phyloP scores from a whole-genome alignment of 2,797 vertebrate genomes.

The Danio kyathit region DNA sequence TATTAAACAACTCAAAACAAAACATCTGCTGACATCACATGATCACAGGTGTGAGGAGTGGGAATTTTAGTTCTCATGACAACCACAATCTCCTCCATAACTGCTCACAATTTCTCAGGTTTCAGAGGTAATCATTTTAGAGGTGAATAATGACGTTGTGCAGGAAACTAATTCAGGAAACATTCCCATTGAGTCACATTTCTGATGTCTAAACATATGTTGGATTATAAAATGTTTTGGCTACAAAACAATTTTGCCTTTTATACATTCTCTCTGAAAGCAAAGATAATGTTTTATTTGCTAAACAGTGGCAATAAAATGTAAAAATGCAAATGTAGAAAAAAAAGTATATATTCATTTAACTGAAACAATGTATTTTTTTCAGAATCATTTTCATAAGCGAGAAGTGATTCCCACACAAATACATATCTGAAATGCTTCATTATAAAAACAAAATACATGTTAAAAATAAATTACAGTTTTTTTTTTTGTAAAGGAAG shows the following conservation, averaged over 20 bases:
- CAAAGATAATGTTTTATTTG: not conserved
- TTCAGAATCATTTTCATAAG: not conserved
- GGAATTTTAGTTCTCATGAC: not conserved
- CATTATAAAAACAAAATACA: not conserved
- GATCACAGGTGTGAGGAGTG: slow-evolving; percentile 1
- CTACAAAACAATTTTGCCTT: not conserved
- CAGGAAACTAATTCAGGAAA: slow-evolving; percentile 30
- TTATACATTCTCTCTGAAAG: not conserved
- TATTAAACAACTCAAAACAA: slow-evolving; percentile 17
- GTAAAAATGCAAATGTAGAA: not conserved
- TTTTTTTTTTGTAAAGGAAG: too few relatives aligned
- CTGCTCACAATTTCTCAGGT: not conserved
- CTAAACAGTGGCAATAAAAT: not conserved
- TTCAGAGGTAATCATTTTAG: slow-evolving; percentile 16
- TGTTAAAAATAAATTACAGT: too few relatives aligned
- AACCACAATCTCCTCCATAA: not conserved
- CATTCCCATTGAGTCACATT: slow-evolving; percentile 20
- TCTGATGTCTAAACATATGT: slow-evolving; percentile 39
- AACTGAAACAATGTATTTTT: not conserved
- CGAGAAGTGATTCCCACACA: not conserved
- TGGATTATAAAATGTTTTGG: slow-evolving; percentile 26
- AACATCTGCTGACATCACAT: slow-evolving; percentile 16
- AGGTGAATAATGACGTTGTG: not conserved
- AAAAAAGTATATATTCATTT: not conserved
- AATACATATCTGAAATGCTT: not conserved